Percentiles rank a stretch among this genome's conserved stretches.
Conservation (phyloP, 2,797 vertebrate genomes). For the Gymnoscopelus braueri region DNA sequence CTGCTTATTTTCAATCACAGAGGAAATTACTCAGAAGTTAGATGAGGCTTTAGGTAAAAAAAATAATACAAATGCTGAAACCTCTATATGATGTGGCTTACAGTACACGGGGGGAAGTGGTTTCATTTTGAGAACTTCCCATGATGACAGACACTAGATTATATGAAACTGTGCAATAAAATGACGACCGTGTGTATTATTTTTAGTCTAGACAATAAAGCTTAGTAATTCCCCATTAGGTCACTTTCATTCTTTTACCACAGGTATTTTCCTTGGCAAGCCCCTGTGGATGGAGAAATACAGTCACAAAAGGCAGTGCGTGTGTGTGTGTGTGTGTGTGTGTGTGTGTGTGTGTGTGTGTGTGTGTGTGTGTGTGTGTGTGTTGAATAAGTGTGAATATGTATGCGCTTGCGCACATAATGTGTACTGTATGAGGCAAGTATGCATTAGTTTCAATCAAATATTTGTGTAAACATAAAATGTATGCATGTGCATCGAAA, state of each 20-base stretch:
- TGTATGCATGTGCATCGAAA: neutral
- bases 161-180: slow-evolving; percentile 45
- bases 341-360: slow-evolving; percentile 1
- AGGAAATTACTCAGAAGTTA: too few species aligned
- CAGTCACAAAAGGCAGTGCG: slow-evolving; percentile 16
- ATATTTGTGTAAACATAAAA: neutral
- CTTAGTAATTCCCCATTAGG: slow-evolving; percentile 66
- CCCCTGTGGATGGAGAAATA: slow-evolving; percentile 35
- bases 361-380: slow-evolving; percentile 7
- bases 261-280: slow-evolving; percentile 71
- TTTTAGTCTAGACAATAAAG: slow-evolving; percentile 50
- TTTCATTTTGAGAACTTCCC: slow-evolving; percentile 37
- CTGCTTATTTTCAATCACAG: too few species aligned
- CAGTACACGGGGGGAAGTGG: too few species aligned
- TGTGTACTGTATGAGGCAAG: slow-evolving; percentile 12
- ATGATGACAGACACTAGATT: slow-evolving; percentile 44
- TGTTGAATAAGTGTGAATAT: neutral
- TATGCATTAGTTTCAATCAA: slow-evolving; percentile 5
- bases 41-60: too few species aligned
- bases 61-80: too few species aligned
- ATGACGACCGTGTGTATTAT: slow-evolving; percentile 34
- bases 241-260: slow-evolving; percentile 63
- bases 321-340: slow-evolving; percentile 14
- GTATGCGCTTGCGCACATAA: neutral
- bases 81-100: too few species aligned